These are phyloP conservation scores for Tetrao urogallus DNA, from an alignment of 2,113 vertebrate genomes.

Conservation along the genomic window DNA sequence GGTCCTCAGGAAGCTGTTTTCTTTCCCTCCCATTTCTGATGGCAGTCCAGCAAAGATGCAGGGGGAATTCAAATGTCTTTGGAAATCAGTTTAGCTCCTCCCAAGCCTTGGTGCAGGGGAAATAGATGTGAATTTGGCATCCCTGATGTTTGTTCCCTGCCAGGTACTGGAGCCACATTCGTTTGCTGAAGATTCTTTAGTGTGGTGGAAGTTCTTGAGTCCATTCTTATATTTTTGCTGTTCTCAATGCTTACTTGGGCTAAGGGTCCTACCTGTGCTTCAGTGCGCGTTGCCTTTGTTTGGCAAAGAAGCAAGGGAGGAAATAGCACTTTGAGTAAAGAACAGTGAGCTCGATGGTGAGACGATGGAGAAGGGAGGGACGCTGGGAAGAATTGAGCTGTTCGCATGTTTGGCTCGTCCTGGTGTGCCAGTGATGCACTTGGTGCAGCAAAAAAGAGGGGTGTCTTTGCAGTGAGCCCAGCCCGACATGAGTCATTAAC, in stretches of 20 bases:
- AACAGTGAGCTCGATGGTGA: background rate
- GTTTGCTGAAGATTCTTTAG: background rate
- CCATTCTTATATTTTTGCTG: background rate
- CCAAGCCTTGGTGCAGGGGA: background rate
- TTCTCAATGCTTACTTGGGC: slow-evolving; percentile 26
- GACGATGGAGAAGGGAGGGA: background rate
- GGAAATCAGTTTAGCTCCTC: background rate
- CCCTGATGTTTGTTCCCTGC: background rate
- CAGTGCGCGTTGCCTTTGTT: background rate
- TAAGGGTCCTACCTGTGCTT: slow-evolving; percentile 11
- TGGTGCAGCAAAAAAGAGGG: background rate
- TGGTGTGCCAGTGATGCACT: background rate
- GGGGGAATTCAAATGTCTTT: background rate
- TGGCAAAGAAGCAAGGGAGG: slow-evolving; percentile 1
- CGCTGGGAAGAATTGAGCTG: background rate
- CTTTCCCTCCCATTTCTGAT: background rate
- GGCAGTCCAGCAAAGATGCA: background rate
- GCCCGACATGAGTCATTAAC: slow-evolving; percentile 67
- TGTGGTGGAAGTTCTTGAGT: background rate
- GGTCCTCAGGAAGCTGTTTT: background rate
- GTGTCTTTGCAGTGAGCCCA: slow-evolving; percentile 18
- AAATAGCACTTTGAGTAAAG: background rate
- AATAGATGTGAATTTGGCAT: background rate
- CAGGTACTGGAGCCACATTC: background rate
- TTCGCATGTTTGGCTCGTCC: background rate